Conservation (phyloP, 2,113 vertebrate species). For the Amia ocellicauda region DNA sequence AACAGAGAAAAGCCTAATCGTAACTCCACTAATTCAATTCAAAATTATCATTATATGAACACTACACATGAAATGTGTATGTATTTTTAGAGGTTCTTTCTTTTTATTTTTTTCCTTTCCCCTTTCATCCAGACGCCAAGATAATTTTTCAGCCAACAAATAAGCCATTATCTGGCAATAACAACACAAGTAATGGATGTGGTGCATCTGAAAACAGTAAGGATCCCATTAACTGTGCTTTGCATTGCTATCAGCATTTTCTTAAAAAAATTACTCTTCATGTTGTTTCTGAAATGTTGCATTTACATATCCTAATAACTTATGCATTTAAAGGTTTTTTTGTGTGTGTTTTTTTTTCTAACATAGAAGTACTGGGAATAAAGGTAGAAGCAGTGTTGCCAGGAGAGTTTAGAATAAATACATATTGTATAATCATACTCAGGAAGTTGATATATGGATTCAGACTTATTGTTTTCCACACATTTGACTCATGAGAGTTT, state of each 20-base stretch:
- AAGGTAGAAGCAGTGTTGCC: not conserved
- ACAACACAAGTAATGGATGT: slow-evolving; percentile 65
- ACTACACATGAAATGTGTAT: slow-evolving; percentile 15
- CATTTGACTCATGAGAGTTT: no score
- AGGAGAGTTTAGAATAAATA: no score
- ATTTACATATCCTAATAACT: slow-evolving; percentile 44
- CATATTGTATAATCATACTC: no score
- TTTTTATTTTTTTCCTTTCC: slow-evolving; percentile 44
- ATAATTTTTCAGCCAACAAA: slow-evolving; percentile 59
- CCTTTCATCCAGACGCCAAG: slow-evolving; percentile 42
- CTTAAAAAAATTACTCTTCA: slow-evolving; percentile 46
- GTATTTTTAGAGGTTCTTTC: slow-evolving; percentile 18
- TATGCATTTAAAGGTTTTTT: slow-evolving; percentile 31
- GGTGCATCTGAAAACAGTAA: slow-evolving; percentile 51
- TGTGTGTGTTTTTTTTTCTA: slow-evolving; percentile 32
- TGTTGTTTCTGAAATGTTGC: slow-evolving; percentile 27
- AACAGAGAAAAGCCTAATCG: slow-evolving; percentile 61
- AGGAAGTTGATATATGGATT: no score
- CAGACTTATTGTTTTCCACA: no score
- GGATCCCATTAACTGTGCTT: slow-evolving; percentile 53
- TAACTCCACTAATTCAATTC: slow-evolving; percentile 66
- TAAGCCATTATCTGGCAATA: slow-evolving; percentile 67
- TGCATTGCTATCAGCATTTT: slow-evolving; percentile 51
- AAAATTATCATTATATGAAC: slow-evolving; percentile 33
- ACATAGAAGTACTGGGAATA: slow-evolving; percentile 12